phyloP scores from a whole-genome alignment of 2,797 vertebrate species.

The Coregonus ussuriensis region DNA sequence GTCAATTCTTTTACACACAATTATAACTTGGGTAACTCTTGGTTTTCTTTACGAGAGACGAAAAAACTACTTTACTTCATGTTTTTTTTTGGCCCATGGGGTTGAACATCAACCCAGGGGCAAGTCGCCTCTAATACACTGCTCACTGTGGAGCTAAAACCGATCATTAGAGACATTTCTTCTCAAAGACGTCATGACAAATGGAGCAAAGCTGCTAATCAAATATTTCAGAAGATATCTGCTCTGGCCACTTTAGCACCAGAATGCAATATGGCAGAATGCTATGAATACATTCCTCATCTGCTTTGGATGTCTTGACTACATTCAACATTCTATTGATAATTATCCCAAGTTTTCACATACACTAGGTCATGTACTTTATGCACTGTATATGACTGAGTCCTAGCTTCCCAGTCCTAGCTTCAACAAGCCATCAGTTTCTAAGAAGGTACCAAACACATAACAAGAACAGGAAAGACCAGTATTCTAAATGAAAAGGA shows the following conservation, averaged over 20 bases:
- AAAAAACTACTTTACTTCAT: slow-evolving; percentile 61
- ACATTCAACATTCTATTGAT: slow-evolving; percentile 70
- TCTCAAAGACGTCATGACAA: slow-evolving; percentile 12
- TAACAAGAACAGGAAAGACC: slow-evolving; percentile 37
- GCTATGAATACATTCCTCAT: slow-evolving; percentile 61
- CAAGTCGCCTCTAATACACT: slow-evolving; percentile 30
- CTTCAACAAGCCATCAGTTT: slow-evolving; percentile 42
- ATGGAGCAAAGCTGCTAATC: slow-evolving; percentile 18
- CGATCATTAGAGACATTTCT: slow-evolving; percentile 34
- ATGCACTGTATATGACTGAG: slow-evolving; percentile 7
- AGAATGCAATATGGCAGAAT: slow-evolving; percentile 60
- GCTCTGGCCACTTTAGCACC: slow-evolving; percentile 60
- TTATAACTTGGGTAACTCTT: slow-evolving; percentile 73
- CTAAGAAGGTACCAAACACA: slow-evolving; percentile 24
- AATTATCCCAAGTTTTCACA: slow-evolving; percentile 52
- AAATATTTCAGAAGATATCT: slow-evolving; percentile 53
- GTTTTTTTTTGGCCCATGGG: slow-evolving; percentile 38
- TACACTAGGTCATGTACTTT: slow-evolving; percentile 43
- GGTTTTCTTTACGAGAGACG: slow-evolving; percentile 63
- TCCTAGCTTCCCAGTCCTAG: slow-evolving; percentile 15
- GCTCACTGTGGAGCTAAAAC: slow-evolving; percentile 34
- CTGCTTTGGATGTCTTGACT: slow-evolving; percentile 66
- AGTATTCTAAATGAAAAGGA: slow-evolving; percentile 37
- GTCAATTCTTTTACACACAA: slow-evolving; percentile 67
- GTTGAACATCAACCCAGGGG: slow-evolving; percentile 25